Evolutionary conservation across 2,888 invertebrate genomes (phyloP).

Genomic region (Drosophila stalkeri): DNA sequence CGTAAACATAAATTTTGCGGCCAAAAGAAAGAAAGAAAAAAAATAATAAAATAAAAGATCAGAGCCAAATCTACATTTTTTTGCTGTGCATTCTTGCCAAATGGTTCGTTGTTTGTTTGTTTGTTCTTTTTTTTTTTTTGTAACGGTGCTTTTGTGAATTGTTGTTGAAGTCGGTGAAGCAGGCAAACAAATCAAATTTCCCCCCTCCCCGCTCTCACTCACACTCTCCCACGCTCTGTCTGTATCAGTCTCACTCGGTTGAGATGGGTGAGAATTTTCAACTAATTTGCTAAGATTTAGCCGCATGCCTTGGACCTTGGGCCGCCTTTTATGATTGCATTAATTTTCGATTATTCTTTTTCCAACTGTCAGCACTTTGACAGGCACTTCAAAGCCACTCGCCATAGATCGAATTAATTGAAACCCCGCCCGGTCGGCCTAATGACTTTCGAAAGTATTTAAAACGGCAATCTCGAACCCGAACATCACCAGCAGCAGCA

Average conservation of each 20-base stretch:
- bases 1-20: conserved; percentile 36
- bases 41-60: too few relatives aligned
- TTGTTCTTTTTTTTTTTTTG: conserved; percentile 3
- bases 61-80: conserved; percentile 18
- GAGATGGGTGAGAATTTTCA: neutral
- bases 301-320: neutral
- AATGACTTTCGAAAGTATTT: conserved; percentile 63
- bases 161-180: conserved; percentile 22
- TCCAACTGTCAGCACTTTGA: conserved; percentile 33
- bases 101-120: conserved; percentile 10
- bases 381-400: conserved; percentile 24
- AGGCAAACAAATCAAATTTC: neutral
- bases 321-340: conserved; percentile 20
- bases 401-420: conserved; percentile 43
- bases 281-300: neutral
- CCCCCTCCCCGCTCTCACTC: neutral
- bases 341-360: conserved; percentile 27
- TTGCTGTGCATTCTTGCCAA: conserved; percentile 33
- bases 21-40: conserved; percentile 7
- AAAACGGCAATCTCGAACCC: conserved; percentile 24
- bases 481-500: neutral
- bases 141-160: conserved; percentile 20
- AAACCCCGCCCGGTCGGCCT: conserved; percentile 31
- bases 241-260: too few relatives aligned
- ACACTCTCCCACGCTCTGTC: neutral